Conservation (phyloP, 2,113 vertebrate species). For the Pithys albifrons region DNA sequence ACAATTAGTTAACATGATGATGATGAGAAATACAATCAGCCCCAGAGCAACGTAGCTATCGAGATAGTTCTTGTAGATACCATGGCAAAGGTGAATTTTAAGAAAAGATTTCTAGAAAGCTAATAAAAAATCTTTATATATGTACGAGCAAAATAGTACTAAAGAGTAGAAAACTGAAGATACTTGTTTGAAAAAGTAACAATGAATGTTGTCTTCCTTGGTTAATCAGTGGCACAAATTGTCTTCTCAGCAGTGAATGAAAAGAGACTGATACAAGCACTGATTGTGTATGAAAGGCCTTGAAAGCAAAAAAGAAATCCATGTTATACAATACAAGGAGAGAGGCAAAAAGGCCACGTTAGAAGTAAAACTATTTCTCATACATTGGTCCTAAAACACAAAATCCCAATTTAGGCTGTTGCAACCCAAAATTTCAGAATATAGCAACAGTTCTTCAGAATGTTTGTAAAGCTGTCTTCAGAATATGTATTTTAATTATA, state of each 20-base stretch:
- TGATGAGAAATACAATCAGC: neutral
- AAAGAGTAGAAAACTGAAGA: neutral
- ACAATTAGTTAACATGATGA: neutral
- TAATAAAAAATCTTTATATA: neutral
- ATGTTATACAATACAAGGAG: neutral
- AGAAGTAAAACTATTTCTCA: neutral
- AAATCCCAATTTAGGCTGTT: neutral
- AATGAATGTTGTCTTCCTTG: neutral
- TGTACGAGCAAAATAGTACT: neutral
- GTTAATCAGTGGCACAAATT: neutral
- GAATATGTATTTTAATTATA: neutral
- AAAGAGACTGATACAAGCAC: neutral
- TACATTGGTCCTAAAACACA: neutral
- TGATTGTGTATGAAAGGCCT: neutral
- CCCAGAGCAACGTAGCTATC: neutral
- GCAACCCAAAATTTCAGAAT: neutral
- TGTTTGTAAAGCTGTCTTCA: neutral
- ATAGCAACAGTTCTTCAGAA: neutral
- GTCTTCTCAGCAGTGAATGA: neutral
- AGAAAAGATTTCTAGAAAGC: neutral
- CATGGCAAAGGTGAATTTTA: neutral
- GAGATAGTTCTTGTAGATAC: neutral
- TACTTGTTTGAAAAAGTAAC: neutral
- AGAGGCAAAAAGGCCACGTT: neutral
- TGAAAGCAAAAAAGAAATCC: neutral